Evolutionary conservation across 2,888 invertebrate species (phyloP), one percentile per base, ranked within the genome.

Genomic region (Cynaeus angustus): DNA sequence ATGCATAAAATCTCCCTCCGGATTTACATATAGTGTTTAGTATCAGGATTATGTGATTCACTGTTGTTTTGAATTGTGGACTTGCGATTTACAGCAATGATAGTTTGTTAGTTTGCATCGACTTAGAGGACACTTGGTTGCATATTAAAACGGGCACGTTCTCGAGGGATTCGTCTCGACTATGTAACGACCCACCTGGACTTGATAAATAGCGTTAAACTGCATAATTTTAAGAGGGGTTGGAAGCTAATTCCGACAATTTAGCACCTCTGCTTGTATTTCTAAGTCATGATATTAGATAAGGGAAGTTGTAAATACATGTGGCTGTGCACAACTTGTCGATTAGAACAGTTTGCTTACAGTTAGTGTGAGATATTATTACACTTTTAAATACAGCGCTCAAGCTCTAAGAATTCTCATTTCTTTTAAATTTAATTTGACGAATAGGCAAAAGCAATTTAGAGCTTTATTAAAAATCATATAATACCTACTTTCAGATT

Each of bases 111-210:
- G 59, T 65, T 59, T 61, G 58, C 13, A 26, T 10, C 62, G 66
- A 72, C 66, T 50, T 59, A 52, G 65, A 56, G 53, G 61, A 46
- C 68, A 55, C 71, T 56, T 68, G 61, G 61, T 64, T 73, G 76
- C 73, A 76, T 76, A 74, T 70, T 72, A 74, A 76, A 74, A 68
- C 61, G 70, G 66, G 58, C 74, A 76, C 74, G 74, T 74, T 59
- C 72, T 43, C 43, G 14, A 8, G 58, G 69, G 74, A 73, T 72
- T 73, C 33, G 16, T 37, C 62, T 33, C 26, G 56, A 46, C 59
- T 26, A 13, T 38, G 28, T 62, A 62, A 62, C 52, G 62, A 52
- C 62, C 52, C 41, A 62, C 62, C 62, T 62, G 52, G 62, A 59
- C 30, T 59, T 59, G 46, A 59, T 59, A 59, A 59, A 59, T 59